Evolutionary conservation across 2,113 vertebrate species (phyloP), one percentile per base, ranked within the genome.

Genomic region (Dicentrarchus labrax): DNA sequence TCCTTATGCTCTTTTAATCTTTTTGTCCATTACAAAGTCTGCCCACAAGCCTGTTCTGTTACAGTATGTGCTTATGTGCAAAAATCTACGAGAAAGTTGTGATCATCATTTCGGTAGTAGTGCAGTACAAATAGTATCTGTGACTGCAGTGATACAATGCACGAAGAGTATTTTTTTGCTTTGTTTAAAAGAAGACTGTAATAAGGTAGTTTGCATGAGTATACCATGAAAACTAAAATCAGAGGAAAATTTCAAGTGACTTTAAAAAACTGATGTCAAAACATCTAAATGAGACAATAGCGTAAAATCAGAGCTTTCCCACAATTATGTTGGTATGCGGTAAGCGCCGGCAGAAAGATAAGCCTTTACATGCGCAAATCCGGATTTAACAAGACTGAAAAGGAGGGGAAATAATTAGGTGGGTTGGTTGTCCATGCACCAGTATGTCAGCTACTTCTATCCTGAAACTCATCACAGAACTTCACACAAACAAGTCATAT

Each of bases 1-100:
- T 66, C 41, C 67, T 84, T 60, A 67, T 72, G 70, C 12, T 72
- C 7, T 79, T 86, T 72, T 45, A 65, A 67, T 83, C n/a, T 66
- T 39, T 76, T 61, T 74, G 38, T 43, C 62, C 30, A 57, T 76
- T 66, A 73, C 15, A 70, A 10, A 21, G 19, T 76, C 4, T 73
- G 6, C 19, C 30, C 56, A 70, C 51, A 39, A 69, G 67, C 38
- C 19, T 39, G 7, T 30, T 30, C 21, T 48, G 30, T 47, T 50
- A 39, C 5, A 60, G 17, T 22, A 24, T 30, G 36, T 30, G 36
- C 22, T 38, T 59, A 62, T 45, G 43, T 43, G 21, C 13, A 24
- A 72, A 53, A 47, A 8, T 16, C 16, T 17, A n/a, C 5, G 39
- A 48, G 30, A 64, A 74, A 54, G 71, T n/a, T 72, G 8, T 53